A percentile compares a stretch with the other conserved stretches of the same genome.
phyloP scores from a whole-genome alignment of 2,888 invertebrate species.

The Polylopha cassiicola region DNA sequence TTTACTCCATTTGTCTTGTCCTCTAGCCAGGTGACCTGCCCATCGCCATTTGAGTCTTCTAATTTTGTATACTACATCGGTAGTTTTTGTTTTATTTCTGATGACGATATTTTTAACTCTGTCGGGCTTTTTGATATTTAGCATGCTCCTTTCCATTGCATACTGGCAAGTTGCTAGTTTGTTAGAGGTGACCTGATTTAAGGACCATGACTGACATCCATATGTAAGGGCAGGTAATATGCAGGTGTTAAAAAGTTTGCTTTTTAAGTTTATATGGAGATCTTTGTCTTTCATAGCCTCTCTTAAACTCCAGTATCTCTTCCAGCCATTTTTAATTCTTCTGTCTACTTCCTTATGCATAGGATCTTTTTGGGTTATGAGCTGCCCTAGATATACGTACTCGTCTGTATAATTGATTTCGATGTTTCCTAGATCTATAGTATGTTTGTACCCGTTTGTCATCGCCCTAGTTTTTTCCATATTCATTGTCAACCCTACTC shows the following conservation, averaged over 20 bases:
- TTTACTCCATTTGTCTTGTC: conserved; percentile 21
- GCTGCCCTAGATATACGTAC: no score
- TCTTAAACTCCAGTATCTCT: no score
- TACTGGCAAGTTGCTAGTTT: no score
- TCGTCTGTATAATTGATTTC: neutral
- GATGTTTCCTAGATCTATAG: no score
- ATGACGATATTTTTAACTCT: neutral
- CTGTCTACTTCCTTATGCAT: neutral
- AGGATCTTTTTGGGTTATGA: neutral
- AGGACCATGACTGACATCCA: neutral
- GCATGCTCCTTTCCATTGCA: conserved; percentile 2
- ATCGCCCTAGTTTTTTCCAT: conserved; percentile 24
- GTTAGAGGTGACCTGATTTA: no score
- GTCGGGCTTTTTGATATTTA: conserved; percentile 2
- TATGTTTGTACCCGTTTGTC: conserved; percentile 21
- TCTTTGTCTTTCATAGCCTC: no score
- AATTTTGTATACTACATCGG: conserved; percentile 2
- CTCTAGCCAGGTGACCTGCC: conserved; percentile 15
- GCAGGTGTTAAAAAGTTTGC: no score
- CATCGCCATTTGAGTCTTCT: conserved; percentile 13
- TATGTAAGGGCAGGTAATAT: neutral
- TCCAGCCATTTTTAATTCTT: neutral
- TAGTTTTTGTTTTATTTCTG: neutral
- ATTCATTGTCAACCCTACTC: conserved; percentile 23
- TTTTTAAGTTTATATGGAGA: no score